Conservation (phyloP, 2,113 vertebrate species). For the Procavia capensis region DNA sequence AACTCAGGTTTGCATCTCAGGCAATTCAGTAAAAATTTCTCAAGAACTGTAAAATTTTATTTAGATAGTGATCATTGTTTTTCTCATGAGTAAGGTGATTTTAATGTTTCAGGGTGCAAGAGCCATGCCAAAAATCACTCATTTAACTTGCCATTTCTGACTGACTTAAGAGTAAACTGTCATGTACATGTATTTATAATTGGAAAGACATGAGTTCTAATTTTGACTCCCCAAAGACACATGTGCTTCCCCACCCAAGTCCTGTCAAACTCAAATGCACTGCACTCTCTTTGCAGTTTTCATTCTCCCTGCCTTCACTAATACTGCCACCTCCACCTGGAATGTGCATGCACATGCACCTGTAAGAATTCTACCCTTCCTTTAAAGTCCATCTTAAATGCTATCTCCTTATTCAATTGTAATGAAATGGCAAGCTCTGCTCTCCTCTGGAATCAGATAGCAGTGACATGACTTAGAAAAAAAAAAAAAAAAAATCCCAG, state of each 20-base stretch:
- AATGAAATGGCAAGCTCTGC: neutral
- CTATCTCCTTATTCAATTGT: neutral
- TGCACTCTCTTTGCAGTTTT: neutral
- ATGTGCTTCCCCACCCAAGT: neutral
- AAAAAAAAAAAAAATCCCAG: neutral
- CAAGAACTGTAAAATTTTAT: constrained; percentile 34
- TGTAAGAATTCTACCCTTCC: neutral
- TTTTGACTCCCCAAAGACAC: neutral
- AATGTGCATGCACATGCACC: neutral
- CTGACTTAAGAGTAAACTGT: constrained; percentile 10
- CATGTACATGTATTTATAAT: neutral
- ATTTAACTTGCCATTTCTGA: constrained; percentile 1
- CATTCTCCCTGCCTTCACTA: neutral
- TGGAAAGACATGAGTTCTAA: neutral
- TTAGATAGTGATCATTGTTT: neutral
- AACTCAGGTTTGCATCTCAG: constrained; percentile 15
- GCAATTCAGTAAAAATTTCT: constrained; percentile 28
- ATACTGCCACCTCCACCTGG: neutral
- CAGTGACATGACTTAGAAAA: too few relatives aligned
- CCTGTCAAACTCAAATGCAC: neutral
- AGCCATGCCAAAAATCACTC: neutral
- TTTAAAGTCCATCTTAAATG: neutral
- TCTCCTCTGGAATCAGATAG: neutral
- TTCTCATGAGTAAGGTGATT: constrained; percentile 37
- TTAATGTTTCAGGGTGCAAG: neutral